These are phyloP conservation scores for Callocephalon fimbriatum DNA, from an alignment of 2,113 vertebrate genomes.

Conservation along the genomic window DNA sequence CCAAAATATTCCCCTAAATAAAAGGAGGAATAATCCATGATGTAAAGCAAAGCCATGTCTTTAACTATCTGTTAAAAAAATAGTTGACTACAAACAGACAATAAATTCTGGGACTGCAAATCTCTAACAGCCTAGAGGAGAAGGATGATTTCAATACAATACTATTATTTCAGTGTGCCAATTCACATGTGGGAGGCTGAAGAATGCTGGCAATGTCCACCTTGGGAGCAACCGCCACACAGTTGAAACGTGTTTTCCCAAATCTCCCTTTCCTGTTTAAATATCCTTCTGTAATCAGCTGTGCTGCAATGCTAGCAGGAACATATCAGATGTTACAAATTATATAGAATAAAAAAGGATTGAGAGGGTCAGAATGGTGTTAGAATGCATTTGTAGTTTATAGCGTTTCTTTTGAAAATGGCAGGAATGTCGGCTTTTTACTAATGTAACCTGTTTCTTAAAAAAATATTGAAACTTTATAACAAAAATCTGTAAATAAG, in stretches of 20 bases:
- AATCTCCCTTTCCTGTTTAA: not conserved
- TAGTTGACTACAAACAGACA: not conserved
- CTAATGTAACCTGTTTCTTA: not conserved
- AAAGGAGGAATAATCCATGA: fast-evolving
- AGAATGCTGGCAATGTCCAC: not conserved
- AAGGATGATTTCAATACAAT: not conserved
- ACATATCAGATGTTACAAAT: not conserved
- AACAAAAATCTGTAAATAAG: not conserved
- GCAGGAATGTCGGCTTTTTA: not conserved
- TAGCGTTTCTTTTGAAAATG: not conserved
- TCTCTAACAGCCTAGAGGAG: not conserved
- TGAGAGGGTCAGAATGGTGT: not conserved
- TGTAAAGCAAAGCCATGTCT: not conserved
- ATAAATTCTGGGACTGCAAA: not conserved
- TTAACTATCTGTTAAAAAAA: not conserved
- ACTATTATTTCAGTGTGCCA: not conserved
- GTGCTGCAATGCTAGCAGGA: not conserved
- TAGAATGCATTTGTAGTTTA: not conserved
- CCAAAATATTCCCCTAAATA: not conserved
- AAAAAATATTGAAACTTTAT: not conserved
- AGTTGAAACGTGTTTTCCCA: not conserved
- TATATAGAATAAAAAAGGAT: not conserved
- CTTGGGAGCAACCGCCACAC: not conserved
- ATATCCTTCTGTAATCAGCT: not conserved
- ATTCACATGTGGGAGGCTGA: not conserved